phyloP scores from a whole-genome alignment of 30 jellyfish, hydroid and myxozoan species.

The Turritopsis rubra region DNA sequence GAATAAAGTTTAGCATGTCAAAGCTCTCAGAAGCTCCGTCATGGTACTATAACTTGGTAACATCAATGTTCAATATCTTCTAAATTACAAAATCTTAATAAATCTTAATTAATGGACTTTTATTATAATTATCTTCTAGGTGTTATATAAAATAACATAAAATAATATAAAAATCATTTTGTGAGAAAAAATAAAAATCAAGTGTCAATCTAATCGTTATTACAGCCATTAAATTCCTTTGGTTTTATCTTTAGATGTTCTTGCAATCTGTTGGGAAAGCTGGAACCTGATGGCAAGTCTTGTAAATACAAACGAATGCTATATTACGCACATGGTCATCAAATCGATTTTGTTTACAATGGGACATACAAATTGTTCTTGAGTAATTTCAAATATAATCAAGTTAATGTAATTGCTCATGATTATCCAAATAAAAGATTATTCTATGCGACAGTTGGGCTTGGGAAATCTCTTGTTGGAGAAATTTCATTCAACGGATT shows the following conservation, averaged over 20 bases:
- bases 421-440: neutral
- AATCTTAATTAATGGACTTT: too few species aligned
- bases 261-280: conserved; percentile 5
- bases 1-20: too few species aligned
- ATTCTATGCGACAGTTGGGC: conserved; percentile 5
- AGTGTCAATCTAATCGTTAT: too few species aligned
- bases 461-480: conserved; percentile 5
- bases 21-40: too few species aligned
- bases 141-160: too few species aligned
- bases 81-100: too few species aligned
- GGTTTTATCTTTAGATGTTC: neutral
- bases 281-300: neutral
- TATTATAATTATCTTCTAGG: too few species aligned
- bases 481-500: neutral
- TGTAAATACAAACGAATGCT: neutral
- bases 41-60: too few species aligned
- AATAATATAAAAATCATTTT: too few species aligned
- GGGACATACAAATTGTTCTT: neutral
- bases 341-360: neutral
- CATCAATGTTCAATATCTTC: too few species aligned
- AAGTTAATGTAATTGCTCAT: neutral
- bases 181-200: too few species aligned
- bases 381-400: neutral
- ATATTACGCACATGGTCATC: conserved; percentile 7
- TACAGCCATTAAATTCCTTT: too few species aligned